These are phyloP conservation scores for Podotricha telesiphe DNA, from an alignment of 2,888 invertebrate species.

Conservation along the genomic window DNA sequence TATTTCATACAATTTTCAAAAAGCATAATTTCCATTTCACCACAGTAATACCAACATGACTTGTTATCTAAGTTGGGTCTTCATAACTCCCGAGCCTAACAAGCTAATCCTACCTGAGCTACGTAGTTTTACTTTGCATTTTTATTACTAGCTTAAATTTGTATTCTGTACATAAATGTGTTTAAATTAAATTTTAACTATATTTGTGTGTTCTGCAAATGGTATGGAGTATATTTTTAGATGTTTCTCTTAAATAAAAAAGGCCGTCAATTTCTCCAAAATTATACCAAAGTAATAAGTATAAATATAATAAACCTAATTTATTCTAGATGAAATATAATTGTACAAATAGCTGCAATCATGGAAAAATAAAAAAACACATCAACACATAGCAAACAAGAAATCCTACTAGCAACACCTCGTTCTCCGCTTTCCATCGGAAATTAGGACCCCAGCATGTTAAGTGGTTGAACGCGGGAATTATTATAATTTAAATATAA, in stretches of 20 bases:
- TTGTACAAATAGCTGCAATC: no score
- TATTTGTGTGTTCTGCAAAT: neutral
- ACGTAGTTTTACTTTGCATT: slow-evolving; percentile 16
- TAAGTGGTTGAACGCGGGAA: no score
- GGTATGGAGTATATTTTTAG: neutral
- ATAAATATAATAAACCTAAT: no score
- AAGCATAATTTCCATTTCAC: slow-evolving; percentile 13
- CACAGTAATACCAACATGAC: slow-evolving; percentile 19
- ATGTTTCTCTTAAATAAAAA: neutral
- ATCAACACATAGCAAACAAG: no score
- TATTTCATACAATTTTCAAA: neutral
- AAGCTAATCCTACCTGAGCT: slow-evolving; percentile 21
- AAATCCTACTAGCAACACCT: no score
- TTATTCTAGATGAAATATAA: no score
- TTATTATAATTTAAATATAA: no score
- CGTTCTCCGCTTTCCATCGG: no score
- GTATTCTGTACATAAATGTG: neutral
- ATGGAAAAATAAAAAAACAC: no score
- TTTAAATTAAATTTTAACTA: neutral
- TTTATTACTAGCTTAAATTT: slow-evolving; percentile 4
- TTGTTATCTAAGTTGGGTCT: slow-evolving; percentile 14
- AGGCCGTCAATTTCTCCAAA: no score
- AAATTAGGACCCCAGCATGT: no score
- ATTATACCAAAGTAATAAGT: no score
- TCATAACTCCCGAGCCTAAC: slow-evolving; percentile 28